Base-by-base conservation (phyloP, 2,113 vertebrate genomes). In the Ophiodon elongatus region DNA sequence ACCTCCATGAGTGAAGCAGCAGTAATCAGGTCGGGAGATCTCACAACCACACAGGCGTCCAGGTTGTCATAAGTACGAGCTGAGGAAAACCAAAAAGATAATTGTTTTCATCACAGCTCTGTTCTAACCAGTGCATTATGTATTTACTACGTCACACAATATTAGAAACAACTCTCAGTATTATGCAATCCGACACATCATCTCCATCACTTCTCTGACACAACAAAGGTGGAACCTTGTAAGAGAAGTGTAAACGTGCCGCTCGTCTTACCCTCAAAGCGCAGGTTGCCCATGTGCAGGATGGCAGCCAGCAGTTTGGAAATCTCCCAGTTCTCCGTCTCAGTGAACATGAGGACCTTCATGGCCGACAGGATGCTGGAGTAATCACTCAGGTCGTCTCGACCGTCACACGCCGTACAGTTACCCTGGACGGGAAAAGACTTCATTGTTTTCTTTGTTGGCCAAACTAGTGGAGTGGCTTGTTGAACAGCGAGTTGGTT, bases 281-380 rank as follows among this genome's bases (percentile, higher is more conserved):
- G 92, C 84, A 99, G 94, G 95, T 99, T 99, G 21, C 98, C 98
- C 97, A 99, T 96, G 93, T 99, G 98, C 84, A 99, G 92, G 84
- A 99, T 99, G 91, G 98, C 95, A 0, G 98, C 97, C 85, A 99
- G 91, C 41, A 99, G 96, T 91, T 99, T 99, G n/a, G 95, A 98
- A 85, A 99, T 99, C 94, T 99, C 98, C 97, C 97, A 98, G 94
- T 96, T 98, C 94, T 99, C 98, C 0, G 97, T 99, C 92, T 99
- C 97, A 0, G 97, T 98, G 78, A 99, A 99, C 98, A 99, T 98
- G 6, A 99, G 97, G 39, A 99, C 98, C 94, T 99, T 99, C 98
- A 99, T 99, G 27, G 98, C 98, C 0, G 98, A 98, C 80, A 96
- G 94, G 93, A 99, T 99, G 83, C 97, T 98, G 89, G 97, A 97